A percentile compares a stretch with the other conserved stretches of the same genome.
Conservation (phyloP, 2,888 invertebrate species). For the Folsomia manolachei region DNA sequence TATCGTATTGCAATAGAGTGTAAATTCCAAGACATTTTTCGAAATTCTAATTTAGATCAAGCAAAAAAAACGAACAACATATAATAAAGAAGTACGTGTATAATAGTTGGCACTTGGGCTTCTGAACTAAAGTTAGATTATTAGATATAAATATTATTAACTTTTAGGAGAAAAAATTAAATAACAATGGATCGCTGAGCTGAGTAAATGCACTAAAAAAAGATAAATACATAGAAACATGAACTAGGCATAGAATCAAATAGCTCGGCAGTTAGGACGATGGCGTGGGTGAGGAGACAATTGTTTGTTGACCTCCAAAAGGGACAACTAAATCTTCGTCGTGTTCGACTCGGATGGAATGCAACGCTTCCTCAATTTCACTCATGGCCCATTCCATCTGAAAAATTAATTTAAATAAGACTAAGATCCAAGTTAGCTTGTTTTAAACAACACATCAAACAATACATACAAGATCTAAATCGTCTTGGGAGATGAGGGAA, state of each 20-base stretch:
- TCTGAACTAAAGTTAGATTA: background rate
- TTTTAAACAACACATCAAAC: background rate
- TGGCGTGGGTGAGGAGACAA: conserved; percentile 34
- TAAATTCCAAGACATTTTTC: too few relatives aligned
- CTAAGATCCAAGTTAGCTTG: background rate
- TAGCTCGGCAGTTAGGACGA: conserved; percentile 33
- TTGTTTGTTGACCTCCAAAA: conserved; percentile 41
- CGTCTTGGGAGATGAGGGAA: conserved; percentile 47
- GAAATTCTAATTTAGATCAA: too few relatives aligned
- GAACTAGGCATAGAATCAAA: too few relatives aligned
- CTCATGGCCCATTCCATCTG: conserved; percentile 49
- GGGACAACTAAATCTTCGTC: conserved; percentile 50
- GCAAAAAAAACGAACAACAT: too few relatives aligned
- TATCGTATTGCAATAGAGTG: too few relatives aligned
- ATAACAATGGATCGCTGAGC: background rate
- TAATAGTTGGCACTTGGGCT: too few relatives aligned
- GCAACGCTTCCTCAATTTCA: conserved; percentile 47
- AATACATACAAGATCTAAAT: conserved; percentile 48
- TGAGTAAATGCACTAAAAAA: too few relatives aligned
- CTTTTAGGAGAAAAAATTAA: background rate
- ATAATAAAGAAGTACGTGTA: too few relatives aligned
- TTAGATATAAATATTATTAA: conserved; percentile 5
- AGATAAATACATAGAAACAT: too few relatives aligned
- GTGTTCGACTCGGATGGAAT: conserved; percentile 49
- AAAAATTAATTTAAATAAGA: conserved; percentile 18